Evolutionary conservation across 2,797 vertebrate species (phyloP), one percentile per base, ranked within the genome.

Genomic region (Perodicticus potto): DNA sequence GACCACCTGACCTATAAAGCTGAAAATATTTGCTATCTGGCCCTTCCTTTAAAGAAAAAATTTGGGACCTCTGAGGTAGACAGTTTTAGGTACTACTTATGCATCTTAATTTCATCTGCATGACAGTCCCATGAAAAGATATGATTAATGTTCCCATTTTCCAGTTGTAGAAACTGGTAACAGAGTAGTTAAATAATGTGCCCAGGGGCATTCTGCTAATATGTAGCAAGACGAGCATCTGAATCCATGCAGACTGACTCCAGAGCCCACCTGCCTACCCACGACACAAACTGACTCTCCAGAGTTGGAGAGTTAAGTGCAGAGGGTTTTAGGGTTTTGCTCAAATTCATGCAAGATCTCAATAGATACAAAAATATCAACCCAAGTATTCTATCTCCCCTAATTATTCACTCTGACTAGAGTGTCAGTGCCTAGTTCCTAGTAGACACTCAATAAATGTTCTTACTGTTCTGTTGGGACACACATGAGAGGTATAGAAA

Each of bases 291-390:
- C 25, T n/a, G 45, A 34, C 49, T 77, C 59, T 63, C 45, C 14
- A 53, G 85, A 84, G 32, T 67, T 9, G 12, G 13, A 92, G 45
- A 34, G 27, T 59, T 45, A 84, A 74, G 37, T 53, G 78, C 80
- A 29, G 4, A 92, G 53, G 89, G 9, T 20, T 94, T 82, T 37
- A 91, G 34, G 45, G 17, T 88, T 43, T 80, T 69, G 57, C 43
- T 96, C 8, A 69, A 85, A 84, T 70, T 87, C 49, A 73, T 84
- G 14, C n/a, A 91, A 76, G 49, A 23, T 70, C 59, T 65, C 16
- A 2, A 63, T 43, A 19, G 22, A 63, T 43, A 76, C 5, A 82
- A 77, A 76, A 86, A 86, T 89, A 70, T 92, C n/a, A 84, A 32
- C 37, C 16, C 49, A 53, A 57, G 1, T 13, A 4, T 34, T 67